These are phyloP conservation scores for Dasysyrphus tricinctus DNA, from an alignment of 2,888 invertebrate genomes.

Conservation along the genomic window DNA sequence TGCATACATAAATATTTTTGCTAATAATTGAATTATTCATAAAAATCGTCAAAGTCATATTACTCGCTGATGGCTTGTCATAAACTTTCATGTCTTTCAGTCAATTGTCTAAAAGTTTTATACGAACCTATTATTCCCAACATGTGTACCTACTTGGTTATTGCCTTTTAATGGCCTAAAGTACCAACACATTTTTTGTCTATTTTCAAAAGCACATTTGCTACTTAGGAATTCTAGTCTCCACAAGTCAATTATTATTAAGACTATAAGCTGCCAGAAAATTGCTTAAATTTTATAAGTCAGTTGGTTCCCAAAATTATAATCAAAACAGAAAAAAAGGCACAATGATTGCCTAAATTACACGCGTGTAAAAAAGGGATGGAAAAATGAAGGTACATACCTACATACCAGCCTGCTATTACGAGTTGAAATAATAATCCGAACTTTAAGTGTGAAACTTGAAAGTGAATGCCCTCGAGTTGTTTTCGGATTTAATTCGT, in stretches of 20 bases:
- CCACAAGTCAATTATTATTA: conserved; percentile 63
- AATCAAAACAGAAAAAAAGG: not conserved
- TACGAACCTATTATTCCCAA: no score
- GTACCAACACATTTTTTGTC: conserved; percentile 21
- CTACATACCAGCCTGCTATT: no score
- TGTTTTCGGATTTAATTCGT: conserved; percentile 70
- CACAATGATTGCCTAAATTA: not conserved
- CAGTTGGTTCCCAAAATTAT: not conserved
- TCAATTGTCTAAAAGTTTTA: conserved; percentile 32
- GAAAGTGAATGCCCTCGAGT: conserved; percentile 64
- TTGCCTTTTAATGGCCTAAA: conserved; percentile 44
- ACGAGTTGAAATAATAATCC: conserved; percentile 18
- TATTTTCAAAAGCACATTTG: conserved; percentile 21
- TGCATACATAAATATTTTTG: conserved; percentile 1
- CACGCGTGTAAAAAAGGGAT: conserved; percentile 2
- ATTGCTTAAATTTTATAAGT: conserved; percentile 1
- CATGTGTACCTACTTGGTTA: conserved; percentile 19
- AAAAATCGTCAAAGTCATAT: conserved; percentile 4
- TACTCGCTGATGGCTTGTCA: conserved; percentile 40
- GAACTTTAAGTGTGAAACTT: conserved; percentile 63
- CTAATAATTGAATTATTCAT: conserved; percentile 40
- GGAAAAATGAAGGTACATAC: not conserved
- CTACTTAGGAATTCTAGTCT: conserved; percentile 54
- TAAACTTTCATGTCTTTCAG: conserved; percentile 55
- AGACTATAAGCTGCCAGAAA: conserved; percentile 34